A percentile compares a stretch with the other conserved stretches of the same genome.
phyloP scores from a whole-genome alignment of 2,888 invertebrate genomes.

The Eupsilia transversa region DNA sequence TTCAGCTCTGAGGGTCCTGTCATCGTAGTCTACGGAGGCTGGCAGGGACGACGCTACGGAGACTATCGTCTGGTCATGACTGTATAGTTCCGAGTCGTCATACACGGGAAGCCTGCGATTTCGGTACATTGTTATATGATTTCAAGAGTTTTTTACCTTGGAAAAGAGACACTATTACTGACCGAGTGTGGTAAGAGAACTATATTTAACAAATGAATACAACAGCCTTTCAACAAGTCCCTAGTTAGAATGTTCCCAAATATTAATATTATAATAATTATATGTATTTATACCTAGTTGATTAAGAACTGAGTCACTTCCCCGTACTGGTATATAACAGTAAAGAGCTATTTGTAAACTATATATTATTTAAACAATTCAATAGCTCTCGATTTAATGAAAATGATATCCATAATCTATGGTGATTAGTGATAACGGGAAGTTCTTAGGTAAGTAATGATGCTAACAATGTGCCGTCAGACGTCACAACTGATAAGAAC shows the following conservation, averaged over 20 bases:
- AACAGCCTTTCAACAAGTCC: neutral
- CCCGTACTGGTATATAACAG: neutral
- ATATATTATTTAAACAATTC: neutral
- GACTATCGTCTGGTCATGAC: constrained; percentile 81
- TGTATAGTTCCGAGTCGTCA: constrained; percentile 71
- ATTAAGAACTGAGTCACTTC: neutral
- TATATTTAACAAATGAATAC: neutral
- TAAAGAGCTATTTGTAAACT: neutral
- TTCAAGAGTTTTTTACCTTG: neutral
- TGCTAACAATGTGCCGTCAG: neutral
- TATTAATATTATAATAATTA: too few relatives aligned
- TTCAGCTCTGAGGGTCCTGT: constrained; percentile 92
- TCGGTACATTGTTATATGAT: constrained; percentile 24
- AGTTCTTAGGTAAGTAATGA: neutral
- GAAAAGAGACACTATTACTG: neutral
- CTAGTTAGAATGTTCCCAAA: neutral
- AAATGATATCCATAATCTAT: neutral
- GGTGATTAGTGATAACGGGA: neutral
- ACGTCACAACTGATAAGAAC: constrained; percentile 13
- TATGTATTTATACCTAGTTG: neutral
- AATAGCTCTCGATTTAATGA: neutral
- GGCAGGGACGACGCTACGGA: constrained; percentile 91
- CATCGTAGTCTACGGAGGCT: constrained; percentile 92
- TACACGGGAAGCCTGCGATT: constrained; percentile 81
- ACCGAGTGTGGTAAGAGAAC: neutral